These are phyloP conservation scores for Patella pellucida DNA, from an alignment of 2,888 invertebrate species.

Conservation along the genomic window DNA sequence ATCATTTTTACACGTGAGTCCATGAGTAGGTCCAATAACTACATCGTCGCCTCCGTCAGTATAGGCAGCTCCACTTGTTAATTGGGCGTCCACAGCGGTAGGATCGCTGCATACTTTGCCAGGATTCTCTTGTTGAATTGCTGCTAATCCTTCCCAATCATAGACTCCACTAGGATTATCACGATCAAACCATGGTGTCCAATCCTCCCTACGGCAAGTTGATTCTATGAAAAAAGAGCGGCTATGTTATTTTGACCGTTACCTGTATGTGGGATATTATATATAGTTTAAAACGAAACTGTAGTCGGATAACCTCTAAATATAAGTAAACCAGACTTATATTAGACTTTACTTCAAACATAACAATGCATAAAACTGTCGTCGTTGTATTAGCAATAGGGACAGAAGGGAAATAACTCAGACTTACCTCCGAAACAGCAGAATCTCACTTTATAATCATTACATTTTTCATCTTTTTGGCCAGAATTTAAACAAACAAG, in stretches of 20 bases:
- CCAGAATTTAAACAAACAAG: neutral
- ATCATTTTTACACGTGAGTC: neutral
- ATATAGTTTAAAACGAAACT: too few species aligned
- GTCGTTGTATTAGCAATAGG: too few species aligned
- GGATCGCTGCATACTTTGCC: neutral
- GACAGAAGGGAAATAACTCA: too few species aligned
- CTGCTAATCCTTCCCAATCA: neutral
- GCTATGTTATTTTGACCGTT: too few species aligned
- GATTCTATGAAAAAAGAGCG: neutral
- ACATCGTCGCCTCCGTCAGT: neutral
- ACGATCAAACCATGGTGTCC: conserved; percentile 6
- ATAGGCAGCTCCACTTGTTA: neutral
- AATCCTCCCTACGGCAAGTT: neutral
- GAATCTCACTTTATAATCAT: neutral
- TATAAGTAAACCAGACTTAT: too few species aligned
- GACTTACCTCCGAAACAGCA: neutral
- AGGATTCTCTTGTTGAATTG: neutral
- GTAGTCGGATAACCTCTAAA: too few species aligned
- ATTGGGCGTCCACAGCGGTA: neutral
- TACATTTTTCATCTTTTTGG: neutral
- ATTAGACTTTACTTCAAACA: too few species aligned
- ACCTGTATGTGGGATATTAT: too few species aligned
- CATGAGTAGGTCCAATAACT: neutral
- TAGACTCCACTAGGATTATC: neutral
- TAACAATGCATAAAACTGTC: too few species aligned